phyloP scores from a whole-genome alignment of 2,113 vertebrate species.

The Oncorhynchus mykiss region DNA sequence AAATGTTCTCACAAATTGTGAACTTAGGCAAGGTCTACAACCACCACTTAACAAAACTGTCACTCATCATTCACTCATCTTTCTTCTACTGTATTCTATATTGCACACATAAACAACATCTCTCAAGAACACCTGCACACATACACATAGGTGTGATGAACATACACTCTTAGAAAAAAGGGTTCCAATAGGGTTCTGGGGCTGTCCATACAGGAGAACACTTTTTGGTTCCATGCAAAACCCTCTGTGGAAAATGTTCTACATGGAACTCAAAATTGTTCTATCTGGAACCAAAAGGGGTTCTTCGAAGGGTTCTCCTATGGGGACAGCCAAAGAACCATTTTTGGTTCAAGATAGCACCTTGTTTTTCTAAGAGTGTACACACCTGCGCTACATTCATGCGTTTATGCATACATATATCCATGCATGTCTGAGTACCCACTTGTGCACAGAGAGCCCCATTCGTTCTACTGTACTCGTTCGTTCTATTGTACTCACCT shows the following conservation, averaged over 20 bases:
- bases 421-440: constrained; percentile 7
- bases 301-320: no score
- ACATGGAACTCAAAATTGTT: no score
- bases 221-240: no score
- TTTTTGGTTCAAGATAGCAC: no score
- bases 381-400: constrained; percentile 7
- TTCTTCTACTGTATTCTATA: not conserved
- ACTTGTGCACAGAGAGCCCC: not conserved
- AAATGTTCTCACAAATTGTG: no score
- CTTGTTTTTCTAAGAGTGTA: no score
- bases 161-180: not conserved
- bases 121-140: not conserved
- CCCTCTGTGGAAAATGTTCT: no score
- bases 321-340: no score
- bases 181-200: no score
- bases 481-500: constrained; percentile 34
- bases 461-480: constrained; percentile 11
- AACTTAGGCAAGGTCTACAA: not conserved
- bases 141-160: not conserved
- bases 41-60: not conserved
- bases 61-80: not conserved
- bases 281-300: no score
- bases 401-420: constrained; percentile 7
- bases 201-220: no score
- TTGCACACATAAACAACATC: not conserved